Evolutionary conservation across 2,113 vertebrate genomes (phyloP).

Genomic region (Epinephelus cyanopodus): DNA sequence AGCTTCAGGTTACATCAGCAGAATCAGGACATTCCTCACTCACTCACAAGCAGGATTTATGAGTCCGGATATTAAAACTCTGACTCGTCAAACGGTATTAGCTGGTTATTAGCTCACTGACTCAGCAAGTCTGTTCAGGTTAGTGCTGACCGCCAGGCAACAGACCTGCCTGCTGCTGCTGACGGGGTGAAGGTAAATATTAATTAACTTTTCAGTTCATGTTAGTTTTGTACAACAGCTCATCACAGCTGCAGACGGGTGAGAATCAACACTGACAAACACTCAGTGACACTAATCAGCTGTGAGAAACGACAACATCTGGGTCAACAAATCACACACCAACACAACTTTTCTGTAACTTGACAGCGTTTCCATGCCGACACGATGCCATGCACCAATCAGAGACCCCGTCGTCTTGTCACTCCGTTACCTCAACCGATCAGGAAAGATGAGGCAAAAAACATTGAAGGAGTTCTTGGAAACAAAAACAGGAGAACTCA

Average conservation of each 20-base stretch:
- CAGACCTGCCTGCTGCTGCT: too few species aligned
- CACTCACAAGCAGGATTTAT: conserved; percentile 5
- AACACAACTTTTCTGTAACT: too few species aligned
- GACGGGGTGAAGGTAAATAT: too few species aligned
- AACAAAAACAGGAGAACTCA: background rate
- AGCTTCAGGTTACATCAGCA: background rate
- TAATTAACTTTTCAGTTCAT: background rate
- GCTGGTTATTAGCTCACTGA: conserved; percentile 32
- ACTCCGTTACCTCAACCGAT: conserved; percentile 40
- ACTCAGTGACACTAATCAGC: too few species aligned
- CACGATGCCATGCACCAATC: conserved; percentile 21
- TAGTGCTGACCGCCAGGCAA: background rate
- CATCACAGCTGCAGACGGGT: background rate
- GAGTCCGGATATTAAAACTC: conserved; percentile 16
- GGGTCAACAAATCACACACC: too few species aligned
- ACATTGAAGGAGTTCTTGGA: background rate
- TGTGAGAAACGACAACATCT: too few species aligned
- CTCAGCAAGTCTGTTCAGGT: background rate
- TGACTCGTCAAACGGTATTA: background rate
- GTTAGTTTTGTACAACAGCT: background rate
- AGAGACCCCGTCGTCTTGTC: conserved; percentile 28
- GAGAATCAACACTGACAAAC: too few species aligned
- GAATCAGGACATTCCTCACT: conserved; percentile 19
- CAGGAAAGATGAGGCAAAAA: background rate
- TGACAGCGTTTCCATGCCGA: background rate